Evolutionary conservation across 2,888 invertebrate genomes (phyloP).

Genomic region (Psylliodes chrysocephalus): DNA sequence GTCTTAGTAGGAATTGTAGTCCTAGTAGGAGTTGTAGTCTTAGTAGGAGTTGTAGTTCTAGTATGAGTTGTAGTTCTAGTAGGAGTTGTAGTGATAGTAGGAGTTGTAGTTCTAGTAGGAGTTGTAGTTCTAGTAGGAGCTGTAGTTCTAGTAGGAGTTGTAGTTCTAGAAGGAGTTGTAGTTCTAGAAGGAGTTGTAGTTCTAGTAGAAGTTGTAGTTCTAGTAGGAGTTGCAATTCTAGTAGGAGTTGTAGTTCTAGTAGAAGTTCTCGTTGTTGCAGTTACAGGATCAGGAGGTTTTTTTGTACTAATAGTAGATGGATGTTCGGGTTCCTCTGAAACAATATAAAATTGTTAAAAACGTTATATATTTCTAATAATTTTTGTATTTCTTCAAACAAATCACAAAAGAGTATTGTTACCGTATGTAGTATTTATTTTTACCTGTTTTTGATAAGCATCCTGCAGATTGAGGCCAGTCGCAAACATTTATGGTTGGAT

Average conservation of each 20-base stretch:
- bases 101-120: not conserved
- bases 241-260: not conserved
- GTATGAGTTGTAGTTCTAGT: not conserved
- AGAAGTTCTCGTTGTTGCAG: not conserved
- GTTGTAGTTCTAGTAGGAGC: not conserved
- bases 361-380: too few relatives aligned
- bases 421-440: not conserved
- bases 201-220: not conserved
- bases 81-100: not conserved
- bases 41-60: not conserved
- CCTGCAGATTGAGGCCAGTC: conserved; percentile 20
- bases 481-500: conserved; percentile 24
- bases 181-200: not conserved
- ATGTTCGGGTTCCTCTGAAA: not conserved
- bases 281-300: conserved; percentile 2
- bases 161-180: not conserved
- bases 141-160: not conserved
- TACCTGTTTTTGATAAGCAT: conserved; percentile 7
- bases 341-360: too few relatives aligned
- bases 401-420: too few relatives aligned
- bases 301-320: not conserved
- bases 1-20: not conserved
- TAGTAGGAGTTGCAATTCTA: not conserved
- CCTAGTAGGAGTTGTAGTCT: not conserved
- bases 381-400: too few relatives aligned